Base-by-base conservation (phyloP, 2,888 invertebrate species). In the Cephus spinipes region DNA sequence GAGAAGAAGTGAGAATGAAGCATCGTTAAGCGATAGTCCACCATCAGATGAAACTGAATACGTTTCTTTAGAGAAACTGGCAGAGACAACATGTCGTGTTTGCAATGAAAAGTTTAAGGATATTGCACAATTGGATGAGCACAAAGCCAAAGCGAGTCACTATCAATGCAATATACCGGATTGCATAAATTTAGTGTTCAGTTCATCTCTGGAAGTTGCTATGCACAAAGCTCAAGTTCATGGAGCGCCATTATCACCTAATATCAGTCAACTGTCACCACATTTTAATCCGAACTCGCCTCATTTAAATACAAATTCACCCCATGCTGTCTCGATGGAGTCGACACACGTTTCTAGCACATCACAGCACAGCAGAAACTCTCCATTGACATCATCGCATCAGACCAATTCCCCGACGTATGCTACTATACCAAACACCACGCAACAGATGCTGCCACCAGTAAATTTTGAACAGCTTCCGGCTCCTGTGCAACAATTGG, bases 61-160 rank as follows among this genome's bases (percentile, higher is more conserved):
- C 84, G 94, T 95, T 81, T 94, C 95, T 0, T 90, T 95, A 80
- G 95, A 95, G 80, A 93, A 93, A 36, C 90, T 94, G 82, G 94
- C 94, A 0, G 92, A 92, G 1, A 93, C 94, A 1, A 93, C 93
- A 0, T 94, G 94, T 86, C 93, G 94, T 12, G 92, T 94, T 2
- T 94, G 94, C 87, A 94, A 94, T 82, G 94, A 94, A 40, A 93
- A 94, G 80, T 94, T 94, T 87, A 93, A 94, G 30, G 93, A 93
- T 81, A 90, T 93, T 73, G 90, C 93, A 0, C 90, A 93, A 40
- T 85, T 94, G 68, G 94, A 94, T 69, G 93, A 93, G 12, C 94
- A 94, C 82, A 92, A 89, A 83, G 92, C 93, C 75, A 91, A 92
- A 84, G 93, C 93, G 9, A 94, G 94, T 0, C 94, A 94, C 87